phyloP scores from a whole-genome alignment of 2,888 invertebrate genomes.

The Agrotis segetum region DNA sequence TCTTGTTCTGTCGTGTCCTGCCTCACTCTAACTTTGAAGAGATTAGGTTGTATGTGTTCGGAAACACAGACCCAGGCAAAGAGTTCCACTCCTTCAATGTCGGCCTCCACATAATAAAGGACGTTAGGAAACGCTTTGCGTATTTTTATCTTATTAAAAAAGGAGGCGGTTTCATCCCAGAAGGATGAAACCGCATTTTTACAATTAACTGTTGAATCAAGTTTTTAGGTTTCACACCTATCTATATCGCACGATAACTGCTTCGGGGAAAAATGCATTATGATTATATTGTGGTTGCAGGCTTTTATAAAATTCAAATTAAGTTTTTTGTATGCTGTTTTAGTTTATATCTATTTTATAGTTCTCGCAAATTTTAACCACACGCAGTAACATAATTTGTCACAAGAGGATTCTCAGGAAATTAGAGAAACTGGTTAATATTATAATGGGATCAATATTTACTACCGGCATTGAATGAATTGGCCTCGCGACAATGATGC shows the following conservation, averaged over 20 bases:
- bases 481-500: constrained; percentile 53
- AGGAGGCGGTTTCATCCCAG: not conserved
- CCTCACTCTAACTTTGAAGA: too few relatives aligned
- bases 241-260: too few relatives aligned
- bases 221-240: not conserved
- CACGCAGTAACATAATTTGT: not conserved
- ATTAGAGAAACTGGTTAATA: constrained; percentile 16
- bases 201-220: not conserved
- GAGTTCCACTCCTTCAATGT: too few relatives aligned
- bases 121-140: too few relatives aligned
- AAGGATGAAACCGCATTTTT: too few relatives aligned
- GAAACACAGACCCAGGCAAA: too few relatives aligned
- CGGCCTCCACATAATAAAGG: too few relatives aligned
- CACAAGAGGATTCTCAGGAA: not conserved
- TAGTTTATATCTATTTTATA: too few relatives aligned
- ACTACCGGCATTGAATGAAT: constrained; percentile 25
- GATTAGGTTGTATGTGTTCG: too few relatives aligned
- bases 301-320: not conserved
- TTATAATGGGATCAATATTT: constrained; percentile 33
- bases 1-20: too few relatives aligned
- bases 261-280: not conserved
- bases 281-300: not conserved
- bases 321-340: too few relatives aligned
- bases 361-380: not conserved
- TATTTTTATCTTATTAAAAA: too few relatives aligned